Evolutionary conservation across 2,113 vertebrate species (phyloP), one percentile per base, ranked within the genome.

Genomic region (Hypomesus transpacificus): DNA sequence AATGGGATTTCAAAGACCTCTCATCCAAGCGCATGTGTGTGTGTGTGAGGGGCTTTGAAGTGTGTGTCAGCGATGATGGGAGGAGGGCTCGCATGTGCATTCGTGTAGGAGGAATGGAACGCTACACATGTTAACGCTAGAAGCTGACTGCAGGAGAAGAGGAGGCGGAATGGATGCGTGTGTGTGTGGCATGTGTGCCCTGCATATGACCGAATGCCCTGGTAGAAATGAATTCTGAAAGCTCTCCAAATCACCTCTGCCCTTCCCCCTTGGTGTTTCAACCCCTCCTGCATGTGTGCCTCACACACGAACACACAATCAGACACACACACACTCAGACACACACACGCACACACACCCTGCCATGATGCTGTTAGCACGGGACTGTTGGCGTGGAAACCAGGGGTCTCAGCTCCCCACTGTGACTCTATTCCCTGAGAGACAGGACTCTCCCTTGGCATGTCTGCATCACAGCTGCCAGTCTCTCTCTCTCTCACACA

Each of bases 381-480:
- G 57, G 75, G 82, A 83, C 78, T 61, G 78, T 80, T 84, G 81
- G 84, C 78, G 76, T 87, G 85, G 81, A 84, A 86, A 84, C 78
- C 78, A 82, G 81, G 77, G 62, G 77, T 83, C 80, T 71, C 24
- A 17, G 58, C 79, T 70, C 69, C 75, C 73, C 76, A 66, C 75
- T 80, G 76, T 76, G 75, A 56, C 75, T 77, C 75, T 6, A 6
- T 74, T 39, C 82, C 65, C 81, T 81, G 76, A 2, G 64, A 83
- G 80, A 71, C 74, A 28, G 78, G 71, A 69, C 78, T 79, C 69
- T 87, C 77, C 63, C 75, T 82, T 61, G 76, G 80, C 77, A 75
- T 83, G 82, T 70, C 81, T 79, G 76, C 76, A 81, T 75, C 84
- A 74, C 85, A 88, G 86, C 86, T 88, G 85, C 84, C 81, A 84